These are phyloP conservation scores for Coelogynopora nodosa DNA, from an alignment of 2,888 invertebrate species.

Conservation along the genomic window DNA sequence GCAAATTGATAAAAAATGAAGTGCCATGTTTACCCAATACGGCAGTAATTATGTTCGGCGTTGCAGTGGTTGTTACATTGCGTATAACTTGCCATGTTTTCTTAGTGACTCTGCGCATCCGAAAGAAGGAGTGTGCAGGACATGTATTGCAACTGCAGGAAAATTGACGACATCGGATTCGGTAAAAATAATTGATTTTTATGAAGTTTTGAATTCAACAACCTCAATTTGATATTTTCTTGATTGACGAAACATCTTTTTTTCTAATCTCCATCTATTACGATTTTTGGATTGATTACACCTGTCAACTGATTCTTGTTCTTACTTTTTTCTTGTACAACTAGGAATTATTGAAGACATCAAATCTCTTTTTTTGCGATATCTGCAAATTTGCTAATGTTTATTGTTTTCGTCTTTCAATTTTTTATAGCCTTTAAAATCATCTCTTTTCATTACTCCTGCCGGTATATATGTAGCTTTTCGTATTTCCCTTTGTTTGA, in stretches of 20 bases:
- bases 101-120: no score
- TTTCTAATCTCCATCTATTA: slow-evolving; percentile 13
- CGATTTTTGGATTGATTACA: not conserved
- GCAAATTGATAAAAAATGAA: no score
- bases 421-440: not conserved
- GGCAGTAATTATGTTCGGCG: no score
- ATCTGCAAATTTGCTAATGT: not conserved
- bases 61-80: no score
- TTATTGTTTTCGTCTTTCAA: not conserved
- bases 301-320: slow-evolving; percentile 8
- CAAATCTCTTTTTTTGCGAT: slow-evolving; percentile 14
- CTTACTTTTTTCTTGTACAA: slow-evolving; percentile 11
- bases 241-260: not conserved
- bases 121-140: no score
- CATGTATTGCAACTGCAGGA: no score
- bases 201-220: not conserved
- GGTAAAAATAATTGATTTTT: not conserved
- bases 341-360: not conserved
- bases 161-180: not conserved
- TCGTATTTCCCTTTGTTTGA: not conserved
- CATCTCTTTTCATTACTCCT: not conserved
- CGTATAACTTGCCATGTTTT: no score
- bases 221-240: not conserved
- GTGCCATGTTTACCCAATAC: no score
- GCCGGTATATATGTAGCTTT: not conserved